Evolutionary conservation across 2,797 vertebrate genomes (phyloP).

Genomic region (Myotis daubentonii): DNA sequence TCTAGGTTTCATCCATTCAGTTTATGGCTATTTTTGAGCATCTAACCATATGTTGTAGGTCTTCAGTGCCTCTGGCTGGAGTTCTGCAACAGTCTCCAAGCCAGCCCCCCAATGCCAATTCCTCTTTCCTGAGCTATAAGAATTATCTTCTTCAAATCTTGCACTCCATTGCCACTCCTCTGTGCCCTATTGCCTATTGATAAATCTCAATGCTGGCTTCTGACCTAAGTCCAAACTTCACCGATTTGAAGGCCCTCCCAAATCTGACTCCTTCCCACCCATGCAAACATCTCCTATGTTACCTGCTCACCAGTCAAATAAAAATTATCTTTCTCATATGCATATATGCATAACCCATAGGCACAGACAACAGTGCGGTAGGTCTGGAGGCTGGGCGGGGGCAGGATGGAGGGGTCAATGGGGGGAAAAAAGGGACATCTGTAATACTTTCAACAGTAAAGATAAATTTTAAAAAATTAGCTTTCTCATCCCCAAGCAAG

Average conservation of each 20-base stretch:
- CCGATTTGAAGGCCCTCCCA: neutral
- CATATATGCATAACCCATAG: too few species aligned
- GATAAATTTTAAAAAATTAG: neutral
- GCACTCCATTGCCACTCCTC: neutral
- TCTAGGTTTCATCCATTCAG: neutral
- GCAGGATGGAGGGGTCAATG: too few species aligned
- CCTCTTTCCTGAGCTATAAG: neutral
- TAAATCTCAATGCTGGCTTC: neutral
- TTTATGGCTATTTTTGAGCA: slow-evolving; percentile 27
- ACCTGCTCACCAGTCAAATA: neutral
- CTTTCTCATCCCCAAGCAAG: neutral
- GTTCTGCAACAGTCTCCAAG: neutral
- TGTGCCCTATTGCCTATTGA: neutral
- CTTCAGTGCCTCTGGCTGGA: neutral
- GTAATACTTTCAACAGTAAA: too few species aligned
- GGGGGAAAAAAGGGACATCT: too few species aligned
- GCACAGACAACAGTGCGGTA: too few species aligned
- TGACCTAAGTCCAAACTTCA: neutral
- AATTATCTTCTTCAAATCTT: slow-evolving; percentile 1
- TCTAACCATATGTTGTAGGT: neutral
- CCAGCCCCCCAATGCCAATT: neutral
- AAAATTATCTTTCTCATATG: neutral
- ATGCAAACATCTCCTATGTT: neutral
- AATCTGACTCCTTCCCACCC: neutral
- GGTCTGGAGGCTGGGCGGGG: too few species aligned